Evolutionary conservation across 2,113 vertebrate species (phyloP).

Genomic region (Acinonyx jubatus): DNA sequence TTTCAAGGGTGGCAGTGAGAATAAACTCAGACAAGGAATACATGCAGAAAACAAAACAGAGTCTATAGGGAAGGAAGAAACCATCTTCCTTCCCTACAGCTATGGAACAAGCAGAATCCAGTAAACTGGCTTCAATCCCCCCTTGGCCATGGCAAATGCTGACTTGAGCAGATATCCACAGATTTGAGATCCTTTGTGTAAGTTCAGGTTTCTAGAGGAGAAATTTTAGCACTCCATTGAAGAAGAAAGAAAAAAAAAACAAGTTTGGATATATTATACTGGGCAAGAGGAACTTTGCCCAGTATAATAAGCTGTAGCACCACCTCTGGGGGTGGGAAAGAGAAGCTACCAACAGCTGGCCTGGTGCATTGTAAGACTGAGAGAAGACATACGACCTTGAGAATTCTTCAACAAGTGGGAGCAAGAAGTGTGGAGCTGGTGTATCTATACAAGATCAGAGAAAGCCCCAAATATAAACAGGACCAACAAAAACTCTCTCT

Average conservation of each 20-base stretch:
- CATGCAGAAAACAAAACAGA: neutral
- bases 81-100: too few species aligned
- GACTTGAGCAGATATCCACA: neutral
- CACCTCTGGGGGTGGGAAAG: neutral
- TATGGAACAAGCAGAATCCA: neutral
- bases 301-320: neutral
- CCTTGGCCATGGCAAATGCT: neutral
- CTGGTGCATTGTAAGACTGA: neutral
- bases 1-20: neutral
- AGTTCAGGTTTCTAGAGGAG: neutral
- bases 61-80: neutral
- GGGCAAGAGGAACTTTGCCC: neutral
- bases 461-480: neutral
- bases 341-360: neutral
- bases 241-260: neutral
- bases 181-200: neutral
- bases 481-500: neutral
- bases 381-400: neutral
- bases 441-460: neutral
- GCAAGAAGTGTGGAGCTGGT: neutral
- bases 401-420: neutral
- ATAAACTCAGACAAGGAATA: neutral
- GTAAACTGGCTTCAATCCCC: neutral
- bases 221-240: neutral
- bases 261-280: neutral